Evolutionary conservation across 2,888 invertebrate species (phyloP).

Genomic region (Hydropsyche betteni): DNA sequence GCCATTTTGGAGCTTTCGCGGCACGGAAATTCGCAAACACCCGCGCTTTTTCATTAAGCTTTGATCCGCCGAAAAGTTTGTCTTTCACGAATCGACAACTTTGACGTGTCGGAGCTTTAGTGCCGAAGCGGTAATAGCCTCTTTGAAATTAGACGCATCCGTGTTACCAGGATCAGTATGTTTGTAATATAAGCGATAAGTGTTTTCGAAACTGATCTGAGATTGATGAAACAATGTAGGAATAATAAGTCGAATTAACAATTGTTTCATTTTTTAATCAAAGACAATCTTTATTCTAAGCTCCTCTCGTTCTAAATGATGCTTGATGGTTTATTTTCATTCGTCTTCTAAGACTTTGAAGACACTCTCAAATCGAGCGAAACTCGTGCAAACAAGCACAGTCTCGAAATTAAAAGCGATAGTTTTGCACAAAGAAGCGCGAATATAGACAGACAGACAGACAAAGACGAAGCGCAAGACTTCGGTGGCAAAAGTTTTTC

Average conservation of each 20-base stretch:
- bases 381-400: neutral
- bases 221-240: no score
- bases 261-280: no score
- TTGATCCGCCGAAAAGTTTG: slow-evolving; percentile 28
- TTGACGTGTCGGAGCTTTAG: neutral
- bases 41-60: slow-evolving; percentile 26
- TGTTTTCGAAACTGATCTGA: no score
- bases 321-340: no score
- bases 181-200: no score
- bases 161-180: no score
- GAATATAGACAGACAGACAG: no score
- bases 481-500: slow-evolving; percentile 7
- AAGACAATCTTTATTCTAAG: no score
- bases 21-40: slow-evolving; percentile 29
- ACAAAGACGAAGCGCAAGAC: neutral
- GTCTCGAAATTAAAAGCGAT: slow-evolving; percentile 5
- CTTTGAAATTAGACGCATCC: slow-evolving; percentile 1
- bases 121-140: neutral
- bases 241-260: no score
- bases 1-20: slow-evolving; percentile 10
- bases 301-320: no score
- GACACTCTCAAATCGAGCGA: neutral
- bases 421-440: slow-evolving; percentile 8
- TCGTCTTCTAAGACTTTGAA: no score
- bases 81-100: slow-evolving; percentile 19